Conservation (phyloP, 2,888 invertebrate species). For the Agrotis segetum region DNA sequence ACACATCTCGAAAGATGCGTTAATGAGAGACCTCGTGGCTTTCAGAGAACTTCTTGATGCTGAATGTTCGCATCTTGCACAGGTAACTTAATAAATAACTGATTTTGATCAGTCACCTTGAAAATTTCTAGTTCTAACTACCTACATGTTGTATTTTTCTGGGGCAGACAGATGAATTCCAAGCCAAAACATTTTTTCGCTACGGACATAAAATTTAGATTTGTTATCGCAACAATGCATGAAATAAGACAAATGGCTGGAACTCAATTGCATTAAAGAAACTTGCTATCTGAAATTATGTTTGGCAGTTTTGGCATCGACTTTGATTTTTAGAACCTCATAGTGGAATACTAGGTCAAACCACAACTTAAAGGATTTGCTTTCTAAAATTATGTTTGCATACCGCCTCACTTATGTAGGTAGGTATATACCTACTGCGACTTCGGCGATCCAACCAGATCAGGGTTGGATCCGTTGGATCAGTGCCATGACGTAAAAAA, state of each 20-base stretch:
- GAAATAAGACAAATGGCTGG: conserved; percentile 42
- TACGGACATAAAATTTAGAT: conserved; percentile 14
- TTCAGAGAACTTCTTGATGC: conserved; percentile 97
- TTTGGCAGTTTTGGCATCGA: conserved; percentile 2
- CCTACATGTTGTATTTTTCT: neutral
- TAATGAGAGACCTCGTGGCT: conserved; percentile 94
- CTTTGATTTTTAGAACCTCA: neutral
- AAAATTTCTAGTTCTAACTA: neutral
- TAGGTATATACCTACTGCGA: too few species aligned
- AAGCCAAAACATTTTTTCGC: neutral
- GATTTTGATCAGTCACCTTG: neutral
- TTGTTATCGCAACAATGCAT: conserved; percentile 34
- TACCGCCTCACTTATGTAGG: too few species aligned
- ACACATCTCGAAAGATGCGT: conserved; percentile 92
- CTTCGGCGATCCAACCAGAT: too few species aligned
- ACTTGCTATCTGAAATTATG: neutral
- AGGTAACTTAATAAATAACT: conserved; percentile 77
- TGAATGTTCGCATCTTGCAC: conserved; percentile 96
- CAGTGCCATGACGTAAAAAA: neutral
- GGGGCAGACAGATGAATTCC: neutral
- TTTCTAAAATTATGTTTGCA: neutral
- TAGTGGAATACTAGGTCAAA: neutral
- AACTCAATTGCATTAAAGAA: conserved; percentile 42
- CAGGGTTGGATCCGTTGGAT: too few species aligned
- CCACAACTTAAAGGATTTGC: neutral